Evolutionary conservation across 2,888 invertebrate species (phyloP), one percentile per base, ranked within the genome.

Genomic region (Meganola albula): DNA sequence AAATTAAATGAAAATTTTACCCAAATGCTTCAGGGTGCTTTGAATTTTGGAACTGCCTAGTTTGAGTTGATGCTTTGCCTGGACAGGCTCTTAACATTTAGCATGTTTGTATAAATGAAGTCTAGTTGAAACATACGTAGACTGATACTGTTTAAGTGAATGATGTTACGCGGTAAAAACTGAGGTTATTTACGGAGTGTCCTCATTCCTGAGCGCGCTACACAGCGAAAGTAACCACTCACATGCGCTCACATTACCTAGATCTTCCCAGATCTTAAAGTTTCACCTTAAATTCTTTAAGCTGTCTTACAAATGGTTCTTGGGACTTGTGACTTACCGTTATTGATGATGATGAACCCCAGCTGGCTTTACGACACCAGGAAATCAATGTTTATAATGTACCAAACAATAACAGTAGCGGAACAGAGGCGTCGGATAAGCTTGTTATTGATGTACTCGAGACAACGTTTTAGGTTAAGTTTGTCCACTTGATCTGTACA

Each of bases 241-340:
- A 41, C 46, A 41, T 47, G 50, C 66, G 60, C 58, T 59, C 60
- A 61, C 56, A 61, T 58, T 53, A 58, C 60, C 61, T 63, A 64
- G 59, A 57, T 66, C 60, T 48, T 58, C 44, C 47, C 48, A 44
- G 38, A 36, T n/a, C n/a, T n/a, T n/a, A n/a, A n/a, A n/a, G n/a
- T n/a, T n/a, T n/a, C n/a, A n/a, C n/a, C n/a, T n/a, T n/a, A n/a
- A n/a, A n/a, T n/a, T n/a, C n/a, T n/a, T n/a, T n/a, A n/a, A n/a
- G n/a, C n/a, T n/a, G n/a, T 55, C 53, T 48, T 46, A 28, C 37
- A 26, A 37, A 31, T 35, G 35, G 51, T 46, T 46, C 38, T n/a
- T n/a, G n/a, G 37, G 30, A 35, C 53, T n/a, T n/a, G n/a, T n/a
- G n/a, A 78, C 80, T 79, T 62, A 79, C 79, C 75, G 68, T 64